These are phyloP conservation scores for Eilema sororculum DNA, from an alignment of 2,888 invertebrate species.

Conservation along the genomic window DNA sequence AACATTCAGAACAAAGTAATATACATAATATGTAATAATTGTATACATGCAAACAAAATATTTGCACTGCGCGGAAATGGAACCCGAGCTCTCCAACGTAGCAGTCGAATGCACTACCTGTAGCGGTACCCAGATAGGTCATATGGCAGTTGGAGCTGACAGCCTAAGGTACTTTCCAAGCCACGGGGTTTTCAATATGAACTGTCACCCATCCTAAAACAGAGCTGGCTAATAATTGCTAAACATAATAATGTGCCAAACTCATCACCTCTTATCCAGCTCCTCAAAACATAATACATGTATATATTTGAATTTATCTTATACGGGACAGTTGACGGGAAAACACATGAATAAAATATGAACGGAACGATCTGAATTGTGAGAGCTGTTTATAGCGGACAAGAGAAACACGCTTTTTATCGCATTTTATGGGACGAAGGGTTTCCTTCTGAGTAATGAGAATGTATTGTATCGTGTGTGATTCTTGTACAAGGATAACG, in stretches of 20 bases:
- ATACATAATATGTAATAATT: no score
- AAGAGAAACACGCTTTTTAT: constrained; percentile 15
- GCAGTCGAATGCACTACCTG: not conserved
- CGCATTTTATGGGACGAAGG: constrained; percentile 10
- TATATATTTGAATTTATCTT: constrained; percentile 4
- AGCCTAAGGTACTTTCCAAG: no score
- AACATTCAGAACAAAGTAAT: no score
- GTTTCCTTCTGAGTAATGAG: constrained; percentile 18
- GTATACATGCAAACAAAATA: no score
- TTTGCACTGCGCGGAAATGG: no score
- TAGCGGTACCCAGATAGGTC: not conserved
- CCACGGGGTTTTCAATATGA: no score
- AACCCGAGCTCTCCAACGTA: not conserved
- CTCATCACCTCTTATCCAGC: no score
- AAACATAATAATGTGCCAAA: no score
- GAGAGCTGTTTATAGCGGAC: constrained; percentile 17
- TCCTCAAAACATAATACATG: not conserved
- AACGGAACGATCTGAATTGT: constrained; percentile 27
- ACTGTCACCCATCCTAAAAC: no score
- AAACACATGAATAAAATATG: constrained; percentile 49
- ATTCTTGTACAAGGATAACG: constrained; percentile 5
- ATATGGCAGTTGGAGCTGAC: no score
- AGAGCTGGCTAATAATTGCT: no score
- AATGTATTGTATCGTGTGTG: constrained; percentile 12
- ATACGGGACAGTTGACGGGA: constrained; percentile 27